phyloP scores from a whole-genome alignment of 2,113 vertebrate species.

The Microcebus tavaratra region DNA sequence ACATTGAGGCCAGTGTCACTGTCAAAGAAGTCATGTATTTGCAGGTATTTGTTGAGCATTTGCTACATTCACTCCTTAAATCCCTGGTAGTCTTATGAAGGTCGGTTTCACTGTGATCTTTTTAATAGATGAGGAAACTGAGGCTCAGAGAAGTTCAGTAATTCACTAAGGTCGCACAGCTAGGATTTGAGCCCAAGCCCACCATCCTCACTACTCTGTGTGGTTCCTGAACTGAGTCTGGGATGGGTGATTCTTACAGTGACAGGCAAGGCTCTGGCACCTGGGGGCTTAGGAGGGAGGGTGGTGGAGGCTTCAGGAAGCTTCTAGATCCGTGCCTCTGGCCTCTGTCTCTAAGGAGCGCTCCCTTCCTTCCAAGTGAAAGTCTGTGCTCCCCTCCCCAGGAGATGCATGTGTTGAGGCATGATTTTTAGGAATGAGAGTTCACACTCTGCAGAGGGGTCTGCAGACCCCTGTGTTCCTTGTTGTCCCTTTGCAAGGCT shows the following conservation, averaged over 20 bases:
- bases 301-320: too few relatives aligned
- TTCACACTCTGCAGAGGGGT: not conserved
- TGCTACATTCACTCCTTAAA: not conserved
- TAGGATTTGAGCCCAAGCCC: not conserved
- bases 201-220: not conserved
- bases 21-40: not conserved
- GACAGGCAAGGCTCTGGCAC: not conserved
- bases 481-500: not conserved
- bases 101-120: not conserved
- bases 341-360: accelerated
- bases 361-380: not conserved
- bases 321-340: accelerated
- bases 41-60: not conserved
- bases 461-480: not conserved
- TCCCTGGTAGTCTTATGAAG: not conserved
- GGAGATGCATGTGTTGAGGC: not conserved
- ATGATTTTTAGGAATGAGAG: not conserved
- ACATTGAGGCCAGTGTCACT: not conserved
- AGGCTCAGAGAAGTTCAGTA: not conserved
- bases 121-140: not conserved
- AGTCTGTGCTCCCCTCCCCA: not conserved
- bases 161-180: not conserved
- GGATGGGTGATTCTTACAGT: not conserved
- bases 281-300: not conserved
- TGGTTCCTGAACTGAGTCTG: not conserved